Conservation (phyloP, 2,888 invertebrate genomes). For the Carabus problematicus region DNA sequence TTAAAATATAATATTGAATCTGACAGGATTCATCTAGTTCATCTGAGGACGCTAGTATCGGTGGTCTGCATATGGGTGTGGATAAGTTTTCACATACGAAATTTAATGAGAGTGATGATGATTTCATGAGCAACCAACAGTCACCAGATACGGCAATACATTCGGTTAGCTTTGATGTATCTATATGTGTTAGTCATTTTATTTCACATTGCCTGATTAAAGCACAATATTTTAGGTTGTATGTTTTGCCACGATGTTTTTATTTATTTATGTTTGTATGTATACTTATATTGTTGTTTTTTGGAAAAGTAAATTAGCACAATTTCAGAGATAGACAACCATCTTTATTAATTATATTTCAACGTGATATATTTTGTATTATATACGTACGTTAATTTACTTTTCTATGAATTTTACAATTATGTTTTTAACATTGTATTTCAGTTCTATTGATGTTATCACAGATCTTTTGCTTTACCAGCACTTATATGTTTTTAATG, state of each 20-base stretch:
- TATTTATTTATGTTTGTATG: background rate
- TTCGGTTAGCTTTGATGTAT: constrained; percentile 49
- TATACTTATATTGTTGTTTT: background rate
- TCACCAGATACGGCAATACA: constrained; percentile 56
- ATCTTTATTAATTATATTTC: no score
- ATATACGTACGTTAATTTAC: background rate
- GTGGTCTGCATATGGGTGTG: constrained; percentile 53
- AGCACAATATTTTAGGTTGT: background rate
- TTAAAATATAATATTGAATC: constrained; percentile 3
- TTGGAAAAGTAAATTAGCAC: background rate
- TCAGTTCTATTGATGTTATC: constrained; percentile 10
- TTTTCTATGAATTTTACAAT: background rate
- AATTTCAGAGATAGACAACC: background rate
- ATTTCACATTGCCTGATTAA: background rate
- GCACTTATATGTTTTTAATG: constrained; percentile 2
- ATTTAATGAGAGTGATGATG: constrained; percentile 57
- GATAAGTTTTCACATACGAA: constrained; percentile 47
- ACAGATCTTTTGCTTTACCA: background rate
- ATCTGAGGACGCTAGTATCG: constrained; percentile 58
- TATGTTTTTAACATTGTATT: constrained; percentile 6
- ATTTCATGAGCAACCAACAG: constrained; percentile 58
- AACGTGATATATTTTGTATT: constrained; percentile 45
- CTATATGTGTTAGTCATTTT: background rate
- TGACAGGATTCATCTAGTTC: constrained; percentile 61
- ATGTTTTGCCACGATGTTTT: no score